Evolutionary conservation across 2,888 invertebrate species (phyloP), one percentile per base, ranked within the genome.

Genomic region (Drosophila prolongata): DNA sequence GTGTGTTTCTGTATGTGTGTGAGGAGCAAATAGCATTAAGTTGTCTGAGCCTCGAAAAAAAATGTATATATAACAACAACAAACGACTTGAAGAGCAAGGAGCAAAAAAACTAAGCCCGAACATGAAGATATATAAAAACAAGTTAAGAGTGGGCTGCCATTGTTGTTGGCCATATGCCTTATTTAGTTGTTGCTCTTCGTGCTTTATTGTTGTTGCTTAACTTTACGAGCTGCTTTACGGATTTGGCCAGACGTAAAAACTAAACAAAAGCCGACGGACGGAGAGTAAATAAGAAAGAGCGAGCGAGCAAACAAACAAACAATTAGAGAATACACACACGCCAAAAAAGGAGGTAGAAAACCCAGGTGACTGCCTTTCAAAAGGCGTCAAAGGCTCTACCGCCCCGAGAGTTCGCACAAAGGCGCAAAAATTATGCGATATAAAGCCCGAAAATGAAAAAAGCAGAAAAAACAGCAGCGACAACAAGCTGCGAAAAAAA

Each of bases 201-300:
- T 56, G 60, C 69, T 66, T 73, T 70, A 47, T 65, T 79, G 78
- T 77, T 80, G 80, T 77, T 72, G 69, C 77, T 69, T 59, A 84
- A 81, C 80, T 82, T 85, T 82, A 81, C 81, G 81, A 82, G 83
- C 76, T 78, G 83, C 83, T 86, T 86, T 73, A 79, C 58, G 78
- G 66, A 80, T 83, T 83, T 83, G 62, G 73, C 78, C 87, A 87
- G 87, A 83, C 83, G 81, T 83, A 72, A 87, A 87, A 86, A 87
- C 80, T 80, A 85, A 85, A 87, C 84, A 87, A 85, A 87, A 77
- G 87, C 50, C 58, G 60, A 74, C 55, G 73, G 68, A 71, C 79
- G 62, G 71, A 69, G 69, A 68, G 79, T 50, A 66, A 78, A 75
- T 66, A 77, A 69, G 57, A 69, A 42, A 52, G 47, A 81, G 71